phyloP scores from a whole-genome alignment of 2,113 vertebrate species.

The Cryptomyrus ogoouensis region DNA sequence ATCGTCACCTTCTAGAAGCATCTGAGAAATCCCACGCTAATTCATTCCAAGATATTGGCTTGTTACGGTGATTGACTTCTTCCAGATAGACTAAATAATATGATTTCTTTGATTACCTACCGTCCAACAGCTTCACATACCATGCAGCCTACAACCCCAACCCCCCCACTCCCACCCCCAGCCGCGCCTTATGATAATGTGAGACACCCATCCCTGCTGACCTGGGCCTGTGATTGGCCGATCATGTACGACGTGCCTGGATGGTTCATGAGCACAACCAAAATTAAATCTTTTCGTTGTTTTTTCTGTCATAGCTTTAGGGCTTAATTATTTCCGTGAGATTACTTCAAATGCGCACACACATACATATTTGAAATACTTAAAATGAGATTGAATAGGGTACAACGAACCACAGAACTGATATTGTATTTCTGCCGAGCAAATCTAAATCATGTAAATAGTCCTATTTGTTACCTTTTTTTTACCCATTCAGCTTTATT shows the following conservation, averaged over 20 bases:
- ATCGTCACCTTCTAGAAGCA: background rate
- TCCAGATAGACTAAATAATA: background rate
- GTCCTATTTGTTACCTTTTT: constrained; percentile 12
- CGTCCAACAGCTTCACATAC: background rate
- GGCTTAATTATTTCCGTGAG: constrained; percentile 29
- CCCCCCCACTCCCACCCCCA: background rate
- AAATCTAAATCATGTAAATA: constrained; percentile 28
- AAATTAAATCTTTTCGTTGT: constrained; percentile 19
- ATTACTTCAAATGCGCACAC: constrained; percentile 19
- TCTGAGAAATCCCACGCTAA: background rate
- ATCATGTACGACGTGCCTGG: background rate
- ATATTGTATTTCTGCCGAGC: background rate
- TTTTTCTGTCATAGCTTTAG: constrained; percentile 17
- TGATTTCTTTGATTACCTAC: background rate
- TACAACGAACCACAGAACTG: constrained; percentile 22
- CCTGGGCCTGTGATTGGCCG: constrained; percentile 10
- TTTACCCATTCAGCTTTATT: background rate
- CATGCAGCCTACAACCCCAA: background rate
- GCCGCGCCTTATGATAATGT: background rate
- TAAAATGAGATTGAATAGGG: constrained; percentile 23
- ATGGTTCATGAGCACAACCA: background rate
- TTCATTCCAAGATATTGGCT: background rate
- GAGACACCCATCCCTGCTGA: background rate
- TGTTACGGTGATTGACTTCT: background rate
- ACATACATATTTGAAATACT: constrained; percentile 12